Evolutionary conservation across 1,140 invertebrate species (phyloP), one percentile per base, ranked within the genome.

Genomic region (Papilio machaon): DNA sequence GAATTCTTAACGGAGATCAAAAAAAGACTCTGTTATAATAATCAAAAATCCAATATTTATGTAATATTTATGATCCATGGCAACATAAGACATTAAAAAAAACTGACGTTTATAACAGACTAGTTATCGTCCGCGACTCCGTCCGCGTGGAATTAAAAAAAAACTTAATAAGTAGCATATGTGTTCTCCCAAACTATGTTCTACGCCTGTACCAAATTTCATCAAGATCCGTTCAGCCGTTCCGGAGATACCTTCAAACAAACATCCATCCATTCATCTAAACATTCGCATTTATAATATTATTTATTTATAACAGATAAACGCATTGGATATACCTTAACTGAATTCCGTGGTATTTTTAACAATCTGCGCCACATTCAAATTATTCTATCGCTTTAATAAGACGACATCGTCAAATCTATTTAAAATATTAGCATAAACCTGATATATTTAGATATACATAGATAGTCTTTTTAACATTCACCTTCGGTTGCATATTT

Each of bases 401-500:
- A 7, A 70, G 30, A 2, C 64, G 13, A 10, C 23, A 30, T 70
- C 30, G 30, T 35, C 64, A 35, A 35, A 4, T 15, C 30, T 17
- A 15, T 70, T 70, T 35, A 70, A 70, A 70, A 70, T 7, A 70
- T 70, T 70, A 38, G 64, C 64, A 70, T 70, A 70, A 70, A 70
- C 7, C 30, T 38, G 64, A 35, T 70, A 70, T 70, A 70, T 70
- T 70, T 70, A 13, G 64, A 15, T 43, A 43, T 43, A 43, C 6
- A 70, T 38, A 70, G 64, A 70, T 17, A 70, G 11, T 15, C 58
- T 60, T 64, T 54, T 17, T 46, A 76, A 52, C 74, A 52, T 54
- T 76, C 74, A 76, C 74, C 74, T 76, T 76, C 23, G n/a, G n/a
- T n/a, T n/a, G n/a, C n/a, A n/a, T 23, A 30, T 5, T 49, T 52